Conservation (phyloP, 1,140 invertebrate genomes). For the Rhizoglyphus robini region DNA sequence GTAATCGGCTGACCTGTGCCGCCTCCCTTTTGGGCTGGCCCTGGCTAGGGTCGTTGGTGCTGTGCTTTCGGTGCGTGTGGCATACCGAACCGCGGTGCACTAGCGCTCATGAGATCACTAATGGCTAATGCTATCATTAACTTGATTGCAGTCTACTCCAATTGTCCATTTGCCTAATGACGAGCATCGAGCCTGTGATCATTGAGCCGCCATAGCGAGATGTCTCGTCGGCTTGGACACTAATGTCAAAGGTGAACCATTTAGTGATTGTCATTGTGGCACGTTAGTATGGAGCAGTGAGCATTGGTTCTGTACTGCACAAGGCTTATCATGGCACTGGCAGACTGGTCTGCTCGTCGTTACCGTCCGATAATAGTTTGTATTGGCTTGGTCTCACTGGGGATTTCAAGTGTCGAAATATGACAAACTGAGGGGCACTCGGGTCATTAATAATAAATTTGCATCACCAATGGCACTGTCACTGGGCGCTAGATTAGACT, state of each 20-base stretch:
- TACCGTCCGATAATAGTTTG: not conserved
- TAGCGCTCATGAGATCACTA: not conserved
- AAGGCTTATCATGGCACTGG: not conserved
- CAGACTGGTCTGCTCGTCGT: not conserved
- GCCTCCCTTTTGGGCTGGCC: not conserved
- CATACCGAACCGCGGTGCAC: not conserved
- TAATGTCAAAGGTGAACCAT: constrained; percentile 12
- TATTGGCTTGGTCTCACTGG: not conserved
- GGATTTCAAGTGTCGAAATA: constrained; percentile 4
- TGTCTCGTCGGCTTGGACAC: not conserved
- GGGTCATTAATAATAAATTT: constrained; percentile 7
- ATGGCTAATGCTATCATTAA: constrained; percentile 8
- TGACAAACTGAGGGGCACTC: not conserved
- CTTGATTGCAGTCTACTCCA: not conserved
- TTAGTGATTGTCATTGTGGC: not conserved
- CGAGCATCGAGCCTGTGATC: not conserved
- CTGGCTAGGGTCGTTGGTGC: not conserved
- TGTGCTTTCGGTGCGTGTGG: not conserved
- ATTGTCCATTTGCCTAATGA: constrained; percentile 10
- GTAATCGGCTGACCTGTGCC: not conserved
- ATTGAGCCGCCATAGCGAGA: not conserved
- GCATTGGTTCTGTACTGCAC: too few relatives aligned
- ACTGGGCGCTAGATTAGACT: not conserved
- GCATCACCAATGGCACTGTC: not conserved
- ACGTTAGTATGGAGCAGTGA: not conserved